These are phyloP conservation scores for Elymnias hypermnestra DNA, from an alignment of 1,140 invertebrate genomes.

Conservation along the genomic window DNA sequence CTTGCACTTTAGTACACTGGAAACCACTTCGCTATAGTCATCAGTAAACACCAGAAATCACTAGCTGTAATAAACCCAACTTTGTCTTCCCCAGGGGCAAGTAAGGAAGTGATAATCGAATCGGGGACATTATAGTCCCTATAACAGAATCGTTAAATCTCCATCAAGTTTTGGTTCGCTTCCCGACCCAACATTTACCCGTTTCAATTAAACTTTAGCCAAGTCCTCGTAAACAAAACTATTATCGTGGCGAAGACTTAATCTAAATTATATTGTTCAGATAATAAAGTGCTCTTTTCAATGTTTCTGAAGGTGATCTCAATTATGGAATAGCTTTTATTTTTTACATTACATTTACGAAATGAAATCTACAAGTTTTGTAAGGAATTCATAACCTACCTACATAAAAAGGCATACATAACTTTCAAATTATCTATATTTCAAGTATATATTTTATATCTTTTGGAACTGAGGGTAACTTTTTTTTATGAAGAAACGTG, in stretches of 20 bases:
- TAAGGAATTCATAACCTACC: no score
- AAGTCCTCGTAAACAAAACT: constrained; percentile 62
- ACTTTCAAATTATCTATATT: no score
- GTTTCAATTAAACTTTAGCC: constrained; percentile 68
- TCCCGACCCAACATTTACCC: constrained; percentile 37
- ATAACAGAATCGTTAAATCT: constrained; percentile 47
- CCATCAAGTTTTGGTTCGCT: constrained; percentile 36
- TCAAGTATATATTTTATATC: no score
- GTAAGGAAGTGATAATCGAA: constrained; percentile 45
- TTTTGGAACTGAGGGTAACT: no score
- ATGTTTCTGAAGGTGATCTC: constrained; percentile 6
- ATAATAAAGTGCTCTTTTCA: constrained; percentile 10
- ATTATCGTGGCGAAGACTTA: constrained; percentile 29
- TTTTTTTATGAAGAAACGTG: no score
- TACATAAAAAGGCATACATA: no score
- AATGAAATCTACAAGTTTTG: neutral
- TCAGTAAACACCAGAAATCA: constrained; percentile 7
- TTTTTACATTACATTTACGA: neutral
- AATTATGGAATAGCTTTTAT: constrained; percentile 25
- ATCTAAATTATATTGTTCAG: constrained; percentile 20
- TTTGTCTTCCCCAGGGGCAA: constrained; percentile 21
- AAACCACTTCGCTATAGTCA: constrained; percentile 5
- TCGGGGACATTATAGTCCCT: constrained; percentile 25
- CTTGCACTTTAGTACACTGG: constrained; percentile 2
- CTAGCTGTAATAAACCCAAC: constrained; percentile 8